Base-by-base conservation (phyloP, 2,113 vertebrate genomes). In the Sterrhoptilus dennistouni region DNA sequence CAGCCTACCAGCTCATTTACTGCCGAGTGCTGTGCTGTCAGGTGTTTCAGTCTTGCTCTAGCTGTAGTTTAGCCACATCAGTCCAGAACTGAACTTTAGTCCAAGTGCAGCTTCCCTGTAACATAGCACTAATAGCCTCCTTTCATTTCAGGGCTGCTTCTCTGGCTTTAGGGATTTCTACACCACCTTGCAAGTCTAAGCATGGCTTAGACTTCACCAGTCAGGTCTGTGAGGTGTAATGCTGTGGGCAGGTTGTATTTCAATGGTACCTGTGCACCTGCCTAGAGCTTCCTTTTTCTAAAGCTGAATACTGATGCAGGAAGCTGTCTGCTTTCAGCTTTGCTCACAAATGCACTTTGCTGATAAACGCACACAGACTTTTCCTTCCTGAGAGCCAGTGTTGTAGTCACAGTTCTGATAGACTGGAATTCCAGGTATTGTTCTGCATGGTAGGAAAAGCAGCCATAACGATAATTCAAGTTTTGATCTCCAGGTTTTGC, bases 401-500 rank as follows among this genome's bases (percentile, higher is more conserved):
- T 42, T 69, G 6, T 54, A 35, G 5, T 13, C 11, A 7, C 1
- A 4, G 53, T n/a, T 68, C 66, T 0, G 0, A 81, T 44, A 70
- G 38, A 24, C 42, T 87, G 70, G 33, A 82, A 53, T 88, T 90
- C 59, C 85, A 54, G 64, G 36, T 49, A 19, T 33, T 82, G 33
- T 53, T 92, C 40, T 83, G 85, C 54, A 38, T 1, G 1, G 13
- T 47, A 56, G 75, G 60, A 93, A 80, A 68, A 90, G 33, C 42
- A 71, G 38, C 63, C 28, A 1, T 87, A 85, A 59, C 5, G 38
- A 12, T 42, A 80, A 84, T 38, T 90, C n/a, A 74, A 63, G 35
- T 80, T 92, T 90, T 70, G 31, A 76, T 68, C 31, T 72, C n/a
- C 12, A 52, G 70, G 40, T 68, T 69, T 91, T 77, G 47, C 68